Base-by-base conservation (phyloP, 2,113 vertebrate genomes). In the Herpailurus yagouaroundi region DNA sequence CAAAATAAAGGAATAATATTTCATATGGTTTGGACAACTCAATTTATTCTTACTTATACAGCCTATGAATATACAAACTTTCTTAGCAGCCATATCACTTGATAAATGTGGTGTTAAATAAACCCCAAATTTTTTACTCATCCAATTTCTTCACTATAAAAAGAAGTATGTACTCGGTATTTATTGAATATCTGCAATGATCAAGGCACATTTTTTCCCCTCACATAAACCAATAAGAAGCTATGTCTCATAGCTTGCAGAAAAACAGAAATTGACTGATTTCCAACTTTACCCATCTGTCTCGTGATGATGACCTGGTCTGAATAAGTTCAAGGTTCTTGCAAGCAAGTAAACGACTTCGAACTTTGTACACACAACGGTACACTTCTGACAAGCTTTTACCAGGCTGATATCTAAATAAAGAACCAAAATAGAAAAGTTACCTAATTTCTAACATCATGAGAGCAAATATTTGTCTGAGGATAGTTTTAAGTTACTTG, bases 281-380 rank as follows among this genome's bases (percentile, higher is more conserved):
- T 89, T 98, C 69, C 98, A 98, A 96, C 90, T 99, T 98, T 99
- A 99, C 99, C 99, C 99, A 99, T 99, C 99, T 99, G 95, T 99
- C 99, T 83, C 99, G 99, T 60, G 99, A 99, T 19, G 99, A 99
- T 1, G 99, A 99, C 15, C 99, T 98, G 1, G 99, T 99, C 94
- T 99, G 99, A 98, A 99, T 99, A 85, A 99, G 99, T 77, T 99
- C 99, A 99, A 99, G 99, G 93, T 99, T 99, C 99, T 99, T 99
- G 98, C 99, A 99, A 95, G 99, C 99, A 96, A 99, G 98, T 97
- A 99, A 98, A 64, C 99, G 99, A 98, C 99, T 99, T 64, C 99
- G 99, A 55, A 99, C 99, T 97, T 99, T 99, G 94, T 99, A 99
- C 1, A 99, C 99, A 90, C 99, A 99, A 88, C 99, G 99, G 89